Conservation (phyloP, 2,888 invertebrate genomes). For the Andrena trimmerana region DNA sequence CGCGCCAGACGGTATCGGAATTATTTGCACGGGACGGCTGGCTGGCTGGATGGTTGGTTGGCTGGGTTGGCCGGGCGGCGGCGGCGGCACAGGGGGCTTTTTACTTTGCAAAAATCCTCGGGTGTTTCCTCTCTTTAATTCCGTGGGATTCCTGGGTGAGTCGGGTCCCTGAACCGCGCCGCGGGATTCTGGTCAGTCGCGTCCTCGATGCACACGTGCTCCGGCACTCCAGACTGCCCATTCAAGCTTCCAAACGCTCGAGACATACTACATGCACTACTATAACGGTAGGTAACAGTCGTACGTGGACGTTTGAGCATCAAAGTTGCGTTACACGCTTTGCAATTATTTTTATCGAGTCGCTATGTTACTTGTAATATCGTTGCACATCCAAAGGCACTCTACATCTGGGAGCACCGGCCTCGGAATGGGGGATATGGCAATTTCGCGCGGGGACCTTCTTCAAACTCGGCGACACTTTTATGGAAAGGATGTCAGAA, state of each 20-base stretch:
- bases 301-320: no score
- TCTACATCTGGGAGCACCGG: no score
- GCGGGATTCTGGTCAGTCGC: background rate
- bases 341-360: no score
- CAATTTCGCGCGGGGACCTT: slow-evolving; percentile 36
- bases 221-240: background rate
- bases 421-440: background rate
- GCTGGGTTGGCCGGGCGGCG: background rate
- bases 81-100: slow-evolving; percentile 1
- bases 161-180: slow-evolving; percentile 12
- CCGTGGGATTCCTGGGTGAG: slow-evolving; percentile 1
- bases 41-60: slow-evolving; percentile 21
- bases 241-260: background rate
- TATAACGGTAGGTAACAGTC: no score
- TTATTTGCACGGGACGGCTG: slow-evolving; percentile 58
- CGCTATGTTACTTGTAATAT: no score
- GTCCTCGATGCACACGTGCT: background rate
- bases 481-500: slow-evolving; percentile 56
- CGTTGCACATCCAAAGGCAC: no score
- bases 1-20: slow-evolving; percentile 62
- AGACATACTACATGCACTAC: no score
- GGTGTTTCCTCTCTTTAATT: slow-evolving; percentile 8
- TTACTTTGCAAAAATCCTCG: slow-evolving; percentile 33
- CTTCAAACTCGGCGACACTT: slow-evolving; percentile 57
- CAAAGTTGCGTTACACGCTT: no score